Percentiles rank a stretch among this genome's conserved stretches.
These are phyloP conservation scores for Micronisus gabar DNA, from an alignment of 2,113 vertebrate genomes.

Conservation along the genomic window DNA sequence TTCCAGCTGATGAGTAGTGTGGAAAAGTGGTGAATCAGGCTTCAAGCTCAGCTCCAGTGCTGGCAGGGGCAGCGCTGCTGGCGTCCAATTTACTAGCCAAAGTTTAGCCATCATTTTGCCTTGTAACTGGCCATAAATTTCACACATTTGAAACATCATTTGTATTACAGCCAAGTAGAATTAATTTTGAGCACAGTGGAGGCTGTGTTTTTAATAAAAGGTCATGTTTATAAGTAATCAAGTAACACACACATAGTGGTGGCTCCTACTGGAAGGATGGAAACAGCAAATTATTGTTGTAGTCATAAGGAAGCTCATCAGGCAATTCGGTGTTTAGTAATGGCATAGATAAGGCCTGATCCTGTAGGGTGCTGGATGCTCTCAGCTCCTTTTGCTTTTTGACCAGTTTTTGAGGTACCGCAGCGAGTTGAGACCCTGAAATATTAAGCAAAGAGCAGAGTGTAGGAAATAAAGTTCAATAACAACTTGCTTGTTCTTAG, in stretches of 20 bases:
- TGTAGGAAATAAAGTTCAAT: neutral
- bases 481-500: conserved; percentile 15
- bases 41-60: neutral
- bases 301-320: conserved; percentile 3
- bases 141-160: neutral
- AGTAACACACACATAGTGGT: neutral
- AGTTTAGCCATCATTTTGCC: neutral
- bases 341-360: neutral
- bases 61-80: neutral
- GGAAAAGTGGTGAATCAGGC: conserved; percentile 1
- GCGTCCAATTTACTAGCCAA: neutral
- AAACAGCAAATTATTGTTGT: conserved; percentile 2
- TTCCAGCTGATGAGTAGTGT: neutral
- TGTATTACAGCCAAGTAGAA: neutral
- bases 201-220: conserved; percentile 45
- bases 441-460: conserved; percentile 29
- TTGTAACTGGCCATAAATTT: neutral
- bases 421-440: neutral
- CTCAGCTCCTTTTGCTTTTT: neutral
- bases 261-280: conserved; percentile 27
- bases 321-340: neutral
- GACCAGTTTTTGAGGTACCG: neutral
- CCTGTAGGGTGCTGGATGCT: neutral
- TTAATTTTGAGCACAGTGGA: neutral
- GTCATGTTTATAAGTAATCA: conserved; percentile 49